Evolutionary conservation across 2,113 vertebrate species (phyloP).

Genomic region (Dasyurus viverrinus): DNA sequence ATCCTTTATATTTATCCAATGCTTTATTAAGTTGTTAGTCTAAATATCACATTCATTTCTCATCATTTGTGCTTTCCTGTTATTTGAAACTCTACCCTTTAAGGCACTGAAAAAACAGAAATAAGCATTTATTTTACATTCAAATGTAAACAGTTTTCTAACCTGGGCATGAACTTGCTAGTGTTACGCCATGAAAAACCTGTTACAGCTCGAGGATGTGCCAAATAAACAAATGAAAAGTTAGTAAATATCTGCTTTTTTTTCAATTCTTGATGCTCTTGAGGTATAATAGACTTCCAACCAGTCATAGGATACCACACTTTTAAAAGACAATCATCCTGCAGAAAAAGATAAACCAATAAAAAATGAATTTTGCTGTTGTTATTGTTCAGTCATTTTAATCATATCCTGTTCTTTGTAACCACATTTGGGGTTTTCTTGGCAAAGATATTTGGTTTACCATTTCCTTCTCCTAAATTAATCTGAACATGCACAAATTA

Average conservation of each 20-base stretch:
- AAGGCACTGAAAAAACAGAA: background rate
- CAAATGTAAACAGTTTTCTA: constrained; percentile 43
- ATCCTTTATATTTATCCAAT: background rate
- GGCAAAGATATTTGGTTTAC: no score
- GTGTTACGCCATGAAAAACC: constrained; percentile 99
- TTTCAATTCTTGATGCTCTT: constrained; percentile 91
- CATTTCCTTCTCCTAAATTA: constrained; percentile 28
- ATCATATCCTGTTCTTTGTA: no score
- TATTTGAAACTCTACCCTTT: background rate
- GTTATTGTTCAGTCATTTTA: no score
- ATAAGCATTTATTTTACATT: background rate
- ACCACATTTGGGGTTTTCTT: no score
- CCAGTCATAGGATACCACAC: constrained; percentile 97
- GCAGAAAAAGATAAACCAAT: constrained; percentile 60
- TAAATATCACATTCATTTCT: background rate
- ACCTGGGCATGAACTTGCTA: constrained; percentile 98
- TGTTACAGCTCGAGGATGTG: constrained; percentile 95
- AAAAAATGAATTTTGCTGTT: background rate
- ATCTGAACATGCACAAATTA: constrained; percentile 15
- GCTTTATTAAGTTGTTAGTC: constrained; percentile 6
- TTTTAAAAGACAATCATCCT: constrained; percentile 98
- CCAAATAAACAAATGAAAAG: constrained; percentile 98
- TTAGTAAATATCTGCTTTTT: constrained; percentile 79
- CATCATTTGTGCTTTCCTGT: constrained; percentile 1
- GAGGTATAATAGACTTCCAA: constrained; percentile 96